Evolutionary conservation across 2,113 vertebrate genomes (phyloP).

Genomic region (Odontesthes bonariensis): DNA sequence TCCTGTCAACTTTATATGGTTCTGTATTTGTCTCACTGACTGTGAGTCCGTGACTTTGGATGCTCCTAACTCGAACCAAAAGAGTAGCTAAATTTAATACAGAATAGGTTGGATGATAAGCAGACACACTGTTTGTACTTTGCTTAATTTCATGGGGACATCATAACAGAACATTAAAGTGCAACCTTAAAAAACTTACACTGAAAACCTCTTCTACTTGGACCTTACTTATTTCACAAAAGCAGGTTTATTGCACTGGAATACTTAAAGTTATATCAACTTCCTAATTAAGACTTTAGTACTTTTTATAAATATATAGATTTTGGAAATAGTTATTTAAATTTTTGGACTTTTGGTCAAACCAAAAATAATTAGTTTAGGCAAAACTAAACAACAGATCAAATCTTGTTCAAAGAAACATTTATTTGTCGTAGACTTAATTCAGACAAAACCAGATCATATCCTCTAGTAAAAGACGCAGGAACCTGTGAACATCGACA

Average conservation of each 20-base stretch:
- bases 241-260: not conserved
- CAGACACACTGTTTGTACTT: constrained; percentile 4
- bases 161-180: not conserved
- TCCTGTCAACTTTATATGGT: constrained; percentile 6
- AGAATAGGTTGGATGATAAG: not conserved
- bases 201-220: not conserved
- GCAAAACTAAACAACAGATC: too few relatives aligned
- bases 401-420: too few relatives aligned
- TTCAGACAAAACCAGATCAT: too few relatives aligned
- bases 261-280: too few relatives aligned
- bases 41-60: constrained; percentile 15
- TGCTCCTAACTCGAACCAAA: constrained; percentile 24
- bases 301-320: too few relatives aligned
- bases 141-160: not conserved
- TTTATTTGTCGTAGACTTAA: too few relatives aligned
- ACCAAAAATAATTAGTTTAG: too few relatives aligned
- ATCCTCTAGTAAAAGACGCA: not conserved
- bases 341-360: too few relatives aligned
- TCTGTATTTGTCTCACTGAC: not conserved
- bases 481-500: not conserved
- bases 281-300: too few relatives aligned
- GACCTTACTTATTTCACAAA: not conserved
- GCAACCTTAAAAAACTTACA: too few relatives aligned
- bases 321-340: too few relatives aligned
- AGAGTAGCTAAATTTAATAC: constrained; percentile 15